phyloP scores from a whole-genome alignment of 2,888 invertebrate genomes.

The Phasia obesa region DNA sequence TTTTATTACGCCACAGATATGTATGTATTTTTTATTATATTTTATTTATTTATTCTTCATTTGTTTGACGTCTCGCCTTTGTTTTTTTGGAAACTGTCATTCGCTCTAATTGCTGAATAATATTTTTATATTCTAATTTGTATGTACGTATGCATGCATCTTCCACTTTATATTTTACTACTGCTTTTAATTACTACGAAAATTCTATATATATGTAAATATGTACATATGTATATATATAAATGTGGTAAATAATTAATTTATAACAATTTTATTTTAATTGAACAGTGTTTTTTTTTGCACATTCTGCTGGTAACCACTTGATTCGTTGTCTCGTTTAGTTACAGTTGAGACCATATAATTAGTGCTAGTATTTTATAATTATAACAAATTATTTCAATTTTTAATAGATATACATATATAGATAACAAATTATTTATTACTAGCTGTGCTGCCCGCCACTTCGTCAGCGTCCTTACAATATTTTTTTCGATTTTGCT shows the following conservation, averaged over 20 bases:
- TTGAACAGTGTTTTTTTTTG: constrained; percentile 16
- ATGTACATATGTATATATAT: not conserved
- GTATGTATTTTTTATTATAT: constrained; percentile 38
- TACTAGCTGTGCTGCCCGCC: too few species aligned
- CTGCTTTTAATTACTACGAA: constrained; percentile 3
- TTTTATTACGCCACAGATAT: constrained; percentile 68
- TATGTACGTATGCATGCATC: not conserved
- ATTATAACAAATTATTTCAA: too few species aligned
- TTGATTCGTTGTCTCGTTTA: constrained; percentile 39
- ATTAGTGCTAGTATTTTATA: not conserved
- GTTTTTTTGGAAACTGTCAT: constrained; percentile 38
- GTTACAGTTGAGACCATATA: constrained; percentile 6
- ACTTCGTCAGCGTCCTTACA: too few species aligned
- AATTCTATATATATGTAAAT: not conserved
- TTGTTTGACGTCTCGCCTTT: constrained; percentile 34
- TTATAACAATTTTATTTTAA: constrained; percentile 45
- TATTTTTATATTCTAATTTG: not conserved
- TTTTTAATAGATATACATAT: too few species aligned
- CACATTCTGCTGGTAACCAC: constrained; percentile 7
- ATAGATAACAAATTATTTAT: too few species aligned
- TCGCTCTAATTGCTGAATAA: constrained; percentile 29
- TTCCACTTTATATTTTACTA: not conserved
- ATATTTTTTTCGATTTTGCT: too few species aligned
- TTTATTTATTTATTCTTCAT: constrained; percentile 13
- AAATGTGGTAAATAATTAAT: constrained; percentile 43